Evolutionary conservation across 2,797 vertebrate genomes (phyloP), one percentile per base, ranked within the genome.

Genomic region (Scolopax rusticola): DNA sequence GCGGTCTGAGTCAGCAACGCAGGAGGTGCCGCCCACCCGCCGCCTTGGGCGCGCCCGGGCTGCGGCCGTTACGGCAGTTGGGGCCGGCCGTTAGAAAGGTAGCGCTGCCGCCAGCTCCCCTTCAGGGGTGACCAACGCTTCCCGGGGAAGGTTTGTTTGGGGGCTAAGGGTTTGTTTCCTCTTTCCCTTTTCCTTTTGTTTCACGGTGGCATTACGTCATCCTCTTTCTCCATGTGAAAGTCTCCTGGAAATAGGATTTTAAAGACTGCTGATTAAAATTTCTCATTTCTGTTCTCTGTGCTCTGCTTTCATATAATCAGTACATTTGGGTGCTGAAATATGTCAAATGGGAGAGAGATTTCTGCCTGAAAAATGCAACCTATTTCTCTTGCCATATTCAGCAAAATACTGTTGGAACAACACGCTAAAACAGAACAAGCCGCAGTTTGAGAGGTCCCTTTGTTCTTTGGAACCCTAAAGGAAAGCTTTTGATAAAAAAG

Each of bases 191-290:
- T 8, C 14, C 40, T 53, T 82, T 54, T 71, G 65, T 75, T 60
- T 82, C 54, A 7, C 9, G 1, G 5, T 10, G 12, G 9, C n/a
- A 77, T 87, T 85, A 67, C 51, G 12, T 92, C 88, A 76, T 75
- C 9, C 33, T 50, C 54, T 45, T 41, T 23, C 30, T 80, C 20
- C 24, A 24, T 4, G 2, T 41, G 64, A 59, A 90, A 40, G 15
- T 40, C 27, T 4, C 15, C 24, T 70, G 40, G 15, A 69, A 90
- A 43, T 30, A 60, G 40, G 27, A 64, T 41, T 94, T 86, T 15
- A 85, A 92, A 95, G 53, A 60, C 17, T 83, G 56, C 50, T 95
- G 95, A 87, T 90, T 89, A 83, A 59, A 95, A 93, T 59, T 79
- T 90, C 64, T 79, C 70, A 6, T 67, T 90, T 60, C 28, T 32